phyloP scores from a whole-genome alignment of 2,797 vertebrate genomes.

The Tolypeutes matacus region DNA sequence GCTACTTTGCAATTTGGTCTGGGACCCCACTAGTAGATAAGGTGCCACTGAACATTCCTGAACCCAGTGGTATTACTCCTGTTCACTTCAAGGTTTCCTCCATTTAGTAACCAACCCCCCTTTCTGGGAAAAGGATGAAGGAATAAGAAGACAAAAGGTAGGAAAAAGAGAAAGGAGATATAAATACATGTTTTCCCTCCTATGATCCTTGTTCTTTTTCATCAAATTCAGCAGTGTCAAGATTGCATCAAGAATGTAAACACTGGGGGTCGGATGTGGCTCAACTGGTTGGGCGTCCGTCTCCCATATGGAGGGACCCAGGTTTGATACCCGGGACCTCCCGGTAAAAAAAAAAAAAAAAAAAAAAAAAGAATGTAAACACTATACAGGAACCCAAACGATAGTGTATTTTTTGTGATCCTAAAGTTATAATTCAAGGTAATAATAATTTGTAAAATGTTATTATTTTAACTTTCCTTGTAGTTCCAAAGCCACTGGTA shows the following conservation, averaged over 20 bases:
- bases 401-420: not conserved
- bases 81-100: not conserved
- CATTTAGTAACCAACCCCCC: not conserved
- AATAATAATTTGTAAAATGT: constrained; percentile 9
- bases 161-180: not conserved
- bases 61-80: not conserved
- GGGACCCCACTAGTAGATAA: not conserved
- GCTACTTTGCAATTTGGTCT: not conserved
- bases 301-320: too few species aligned
- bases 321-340: too few species aligned
- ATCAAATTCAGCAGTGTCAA: not conserved
- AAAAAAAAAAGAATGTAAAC: not conserved
- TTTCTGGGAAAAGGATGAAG: not conserved
- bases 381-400: constrained; percentile 16
- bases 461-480: not conserved
- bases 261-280: too few species aligned
- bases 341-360: too few species aligned
- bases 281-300: too few species aligned
- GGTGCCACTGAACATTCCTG: not conserved
- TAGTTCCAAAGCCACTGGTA: not conserved
- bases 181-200: not conserved
- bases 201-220: not conserved
- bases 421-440: not conserved
- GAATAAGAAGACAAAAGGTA: not conserved
- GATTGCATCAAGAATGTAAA: not conserved